Conservation (phyloP, 2,888 invertebrate genomes). For the Epistrophe eligans region DNA sequence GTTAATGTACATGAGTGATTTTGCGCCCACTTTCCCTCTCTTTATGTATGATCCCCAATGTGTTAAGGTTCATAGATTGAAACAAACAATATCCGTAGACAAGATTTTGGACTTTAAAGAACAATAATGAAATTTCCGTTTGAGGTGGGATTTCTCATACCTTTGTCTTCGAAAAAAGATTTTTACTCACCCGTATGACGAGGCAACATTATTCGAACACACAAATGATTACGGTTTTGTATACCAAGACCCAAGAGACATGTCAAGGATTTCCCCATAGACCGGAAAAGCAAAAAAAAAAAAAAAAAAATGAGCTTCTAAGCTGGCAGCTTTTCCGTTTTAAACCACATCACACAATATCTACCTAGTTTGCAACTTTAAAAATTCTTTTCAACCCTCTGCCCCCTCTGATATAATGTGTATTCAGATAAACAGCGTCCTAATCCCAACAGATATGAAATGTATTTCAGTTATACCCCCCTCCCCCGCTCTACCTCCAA, state of each 20-base stretch:
- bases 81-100: neutral
- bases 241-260: conserved; percentile 12
- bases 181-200: conserved; percentile 25
- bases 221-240: conserved; percentile 4
- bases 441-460: conserved; percentile 46
- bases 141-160: neutral
- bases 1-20: neutral
- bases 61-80: neutral
- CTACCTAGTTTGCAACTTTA: conserved; percentile 4
- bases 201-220: conserved; percentile 21
- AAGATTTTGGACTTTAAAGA: conserved; percentile 7
- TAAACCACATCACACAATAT: neutral
- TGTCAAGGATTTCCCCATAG: conserved; percentile 8
- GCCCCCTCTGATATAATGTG: neutral
- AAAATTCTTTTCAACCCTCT: neutral
- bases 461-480: neutral
- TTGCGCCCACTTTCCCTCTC: neutral
- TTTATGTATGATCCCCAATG: neutral
- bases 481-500: neutral
- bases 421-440: conserved; percentile 18
- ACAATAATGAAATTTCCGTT: conserved; percentile 11
- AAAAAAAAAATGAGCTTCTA: neutral
- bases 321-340: conserved; percentile 3
- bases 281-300: conserved; percentile 11
- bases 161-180: conserved; percentile 4